These are phyloP conservation scores for Teleogryllus occipitalis DNA, from an alignment of 1,140 invertebrate species.

Conservation along the genomic window DNA sequence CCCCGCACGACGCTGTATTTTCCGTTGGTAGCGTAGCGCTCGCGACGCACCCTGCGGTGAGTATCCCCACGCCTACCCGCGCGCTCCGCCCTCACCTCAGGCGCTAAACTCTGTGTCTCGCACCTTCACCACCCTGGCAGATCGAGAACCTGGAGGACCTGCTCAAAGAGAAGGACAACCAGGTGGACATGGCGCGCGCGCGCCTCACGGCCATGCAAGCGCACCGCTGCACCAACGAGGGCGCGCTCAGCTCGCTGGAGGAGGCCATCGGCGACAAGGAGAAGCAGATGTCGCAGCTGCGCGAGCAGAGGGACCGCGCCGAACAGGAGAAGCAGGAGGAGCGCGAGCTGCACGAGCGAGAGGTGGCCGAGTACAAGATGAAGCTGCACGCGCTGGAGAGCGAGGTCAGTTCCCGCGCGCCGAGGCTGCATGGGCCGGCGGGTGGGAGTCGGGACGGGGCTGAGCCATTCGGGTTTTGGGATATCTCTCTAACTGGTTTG, in stretches of 20 bases:
- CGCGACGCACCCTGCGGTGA: too few species aligned
- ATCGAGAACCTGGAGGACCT: slow-evolving; percentile 96
- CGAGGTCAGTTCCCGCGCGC: slow-evolving; percentile 38
- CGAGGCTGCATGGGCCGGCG: too few species aligned
- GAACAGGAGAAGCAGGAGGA: slow-evolving; percentile 96
- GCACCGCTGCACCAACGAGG: slow-evolving; percentile 85
- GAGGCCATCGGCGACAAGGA: slow-evolving; percentile 95
- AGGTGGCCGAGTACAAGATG: slow-evolving; percentile 91
- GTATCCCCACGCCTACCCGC: too few species aligned
- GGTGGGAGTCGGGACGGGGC: too few species aligned
- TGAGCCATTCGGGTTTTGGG: too few species aligned
- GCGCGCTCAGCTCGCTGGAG: slow-evolving; percentile 83
- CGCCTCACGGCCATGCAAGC: slow-evolving; percentile 84
- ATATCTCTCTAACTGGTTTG: too few species aligned
- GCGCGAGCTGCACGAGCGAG: slow-evolving; percentile 83
- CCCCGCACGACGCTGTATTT: too few species aligned
- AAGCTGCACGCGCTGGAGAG: slow-evolving; percentile 83
- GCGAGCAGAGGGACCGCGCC: slow-evolving; percentile 88
- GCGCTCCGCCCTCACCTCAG: too few species aligned
- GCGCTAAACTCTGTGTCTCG: too few species aligned
- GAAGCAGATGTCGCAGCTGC: slow-evolving; percentile 85
- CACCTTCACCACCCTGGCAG: slow-evolving; percentile 38
- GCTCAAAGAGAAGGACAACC: slow-evolving; percentile 95
- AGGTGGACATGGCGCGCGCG: slow-evolving; percentile 89
- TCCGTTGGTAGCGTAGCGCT: too few species aligned